Percentiles rank a stretch among this genome's conserved stretches.
Evolutionary conservation across 2,888 invertebrate genomes (phyloP).

Genomic region (Bombylius major): DNA sequence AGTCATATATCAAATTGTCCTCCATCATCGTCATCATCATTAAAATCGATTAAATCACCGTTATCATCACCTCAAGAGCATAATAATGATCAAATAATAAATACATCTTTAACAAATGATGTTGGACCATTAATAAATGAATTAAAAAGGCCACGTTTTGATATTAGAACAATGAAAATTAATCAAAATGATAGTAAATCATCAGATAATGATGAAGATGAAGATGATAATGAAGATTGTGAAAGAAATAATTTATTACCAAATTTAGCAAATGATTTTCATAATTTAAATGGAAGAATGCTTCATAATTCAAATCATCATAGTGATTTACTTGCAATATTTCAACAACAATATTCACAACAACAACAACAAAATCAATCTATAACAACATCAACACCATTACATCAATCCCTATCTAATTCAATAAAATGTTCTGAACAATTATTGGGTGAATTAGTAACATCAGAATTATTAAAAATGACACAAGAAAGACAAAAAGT

Average conservation of each 20-base stretch:
- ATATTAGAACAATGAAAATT: constrained; percentile 14
- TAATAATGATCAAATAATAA: background rate
- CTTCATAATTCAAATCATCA: constrained; percentile 13
- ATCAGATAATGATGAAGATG: constrained; percentile 10
- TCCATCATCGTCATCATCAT: constrained; percentile 34
- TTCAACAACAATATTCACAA: constrained; percentile 32
- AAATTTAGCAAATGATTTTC: background rate
- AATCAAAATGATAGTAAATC: background rate
- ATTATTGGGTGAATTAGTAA: constrained; percentile 34
- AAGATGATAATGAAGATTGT: constrained; percentile 15
- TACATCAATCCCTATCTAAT: constrained; percentile 7
- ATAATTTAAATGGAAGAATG: background rate
- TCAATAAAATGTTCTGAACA: constrained; percentile 33
- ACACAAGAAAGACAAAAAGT: constrained; percentile 32
- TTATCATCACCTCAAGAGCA: constrained; percentile 24
- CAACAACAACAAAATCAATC: constrained; percentile 17
- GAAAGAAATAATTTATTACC: background rate
- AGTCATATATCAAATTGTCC: constrained; percentile 21
- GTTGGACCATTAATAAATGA: background rate
- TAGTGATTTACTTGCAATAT: constrained; percentile 31
- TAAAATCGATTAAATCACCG: constrained; percentile 28
- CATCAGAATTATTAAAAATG: constrained; percentile 35
- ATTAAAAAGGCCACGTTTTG: constrained; percentile 29
- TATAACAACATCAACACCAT: constrained; percentile 19
- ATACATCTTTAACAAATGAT: no score